A percentile compares a stretch with the other conserved stretches of the same genome.
Evolutionary conservation across 2,113 vertebrate species (phyloP).

Genomic region (Dasyornis broadbenti): DNA sequence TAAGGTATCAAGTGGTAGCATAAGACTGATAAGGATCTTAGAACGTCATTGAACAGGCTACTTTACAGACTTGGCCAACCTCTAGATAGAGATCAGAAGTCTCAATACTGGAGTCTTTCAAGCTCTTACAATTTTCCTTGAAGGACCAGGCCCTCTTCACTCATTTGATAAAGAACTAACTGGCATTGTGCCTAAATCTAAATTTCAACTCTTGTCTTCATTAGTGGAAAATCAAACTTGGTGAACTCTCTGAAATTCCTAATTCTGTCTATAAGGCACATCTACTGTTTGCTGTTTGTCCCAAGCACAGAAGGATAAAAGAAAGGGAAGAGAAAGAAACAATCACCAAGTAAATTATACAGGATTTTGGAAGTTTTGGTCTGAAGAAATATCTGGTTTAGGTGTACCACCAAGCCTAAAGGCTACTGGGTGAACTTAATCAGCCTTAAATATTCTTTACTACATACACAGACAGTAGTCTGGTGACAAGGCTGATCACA

Average conservation of each 20-base stretch:
- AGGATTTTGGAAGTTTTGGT: neutral
- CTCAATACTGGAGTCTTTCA: neutral
- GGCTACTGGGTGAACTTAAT: neutral
- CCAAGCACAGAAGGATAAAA: neutral
- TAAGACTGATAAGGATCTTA: neutral
- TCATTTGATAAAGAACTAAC: neutral
- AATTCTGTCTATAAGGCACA: neutral
- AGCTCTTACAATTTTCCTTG: neutral
- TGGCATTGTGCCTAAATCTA: neutral
- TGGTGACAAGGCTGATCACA: neutral
- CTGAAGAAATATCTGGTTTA: neutral
- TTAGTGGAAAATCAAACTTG: neutral
- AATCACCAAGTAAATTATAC: neutral
- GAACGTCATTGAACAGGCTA: neutral
- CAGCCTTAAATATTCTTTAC: neutral
- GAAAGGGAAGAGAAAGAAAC: neutral
- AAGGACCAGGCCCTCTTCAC: neutral
- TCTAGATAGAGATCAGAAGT: neutral
- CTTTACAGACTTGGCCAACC: neutral
- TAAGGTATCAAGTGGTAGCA: neutral
- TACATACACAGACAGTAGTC: neutral
- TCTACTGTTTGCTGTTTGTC: neutral
- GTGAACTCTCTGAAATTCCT: neutral
- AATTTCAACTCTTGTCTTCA: neutral
- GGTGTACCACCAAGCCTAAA: neutral